Base-by-base conservation (phyloP, 1,140 invertebrate genomes). In the Myzus persicae region DNA sequence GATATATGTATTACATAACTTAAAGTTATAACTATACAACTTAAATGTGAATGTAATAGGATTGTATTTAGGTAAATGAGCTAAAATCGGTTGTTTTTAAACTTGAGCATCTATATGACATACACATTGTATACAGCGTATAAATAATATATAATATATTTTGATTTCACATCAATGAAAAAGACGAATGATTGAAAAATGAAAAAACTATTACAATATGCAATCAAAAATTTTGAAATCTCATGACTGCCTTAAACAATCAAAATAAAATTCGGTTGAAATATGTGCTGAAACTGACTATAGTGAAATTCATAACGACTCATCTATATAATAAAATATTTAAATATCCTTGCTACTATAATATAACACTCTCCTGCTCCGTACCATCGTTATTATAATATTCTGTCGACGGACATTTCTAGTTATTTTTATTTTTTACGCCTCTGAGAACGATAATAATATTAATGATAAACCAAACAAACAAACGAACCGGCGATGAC, bases 401-500 rank as follows among this genome's bases (percentile, higher is more conserved):
- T 2, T 82, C 38, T 82, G 36, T 38, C 36, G 36, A 38, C n/a
- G 0, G 18, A 6, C 6, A 38, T 90, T 54, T 40, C 26, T 90
- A 54, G 24, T 59, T 54, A 40, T 90, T 88, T 84, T 38, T 24
- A 26, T 90, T 54, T 51, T 90, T 48, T 89, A 36, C 20, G 11
- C 85, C 18, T 44, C 9, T 5, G 26, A 67, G 31, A 82, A 24
- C 20, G 36, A 82, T 87, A 87, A 82, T 87, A 87, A 9, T 89
- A 89, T 54, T 24, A 24, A 48, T 51, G 20, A n/a, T 89, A 59
- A 67, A 38, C 22, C 9, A 54, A 40, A 90, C 26, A 38, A 67
- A 90, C 59, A 20, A 90, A 22, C 26, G 54, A 40, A 48, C 51
- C 24, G 38, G 26, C 51, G 51, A 90, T 90, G 89, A 90, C 89